Conservation (phyloP, 2,113 vertebrate genomes). For the Pholis gunnellus region DNA sequence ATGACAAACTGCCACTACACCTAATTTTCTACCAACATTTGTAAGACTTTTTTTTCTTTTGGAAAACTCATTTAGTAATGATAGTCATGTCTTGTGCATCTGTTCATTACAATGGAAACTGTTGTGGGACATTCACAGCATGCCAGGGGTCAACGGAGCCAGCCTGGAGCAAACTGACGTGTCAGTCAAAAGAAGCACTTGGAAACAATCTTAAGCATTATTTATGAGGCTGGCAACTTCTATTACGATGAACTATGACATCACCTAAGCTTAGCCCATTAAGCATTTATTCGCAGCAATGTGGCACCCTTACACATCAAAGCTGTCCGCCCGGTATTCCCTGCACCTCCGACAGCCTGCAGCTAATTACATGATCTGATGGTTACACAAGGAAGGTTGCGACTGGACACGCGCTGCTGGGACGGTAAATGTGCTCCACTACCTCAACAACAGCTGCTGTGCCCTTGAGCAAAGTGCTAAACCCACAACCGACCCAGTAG, state of each 20-base stretch:
- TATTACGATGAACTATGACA: constrained; percentile 81
- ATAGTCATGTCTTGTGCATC: constrained; percentile 38
- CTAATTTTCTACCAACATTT: constrained; percentile 12
- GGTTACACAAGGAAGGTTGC: constrained; percentile 44
- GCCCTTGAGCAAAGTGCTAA: constrained; percentile 74
- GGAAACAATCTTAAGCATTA: constrained; percentile 84
- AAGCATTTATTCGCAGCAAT: constrained; percentile 81
- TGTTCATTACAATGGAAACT: constrained; percentile 74
- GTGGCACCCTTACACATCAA: constrained; percentile 86
- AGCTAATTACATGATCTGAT: constrained; percentile 69
- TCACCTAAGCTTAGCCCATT: constrained; percentile 81
- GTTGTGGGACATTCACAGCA: constrained; percentile 74
- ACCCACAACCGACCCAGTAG: constrained; percentile 46
- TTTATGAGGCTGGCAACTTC: constrained; percentile 80
- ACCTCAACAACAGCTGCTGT: constrained; percentile 69
- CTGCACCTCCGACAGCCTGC: constrained; percentile 51
- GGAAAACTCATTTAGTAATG: constrained; percentile 44
- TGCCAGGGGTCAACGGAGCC: constrained; percentile 71
- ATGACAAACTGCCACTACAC: constrained; percentile 8
- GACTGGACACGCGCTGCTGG: constrained; percentile 40
- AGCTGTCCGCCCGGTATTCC: constrained; percentile 63
- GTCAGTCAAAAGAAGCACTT: constrained; percentile 76
- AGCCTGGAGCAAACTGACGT: constrained; percentile 52
- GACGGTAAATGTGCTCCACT: constrained; percentile 42
- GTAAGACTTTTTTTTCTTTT: constrained; percentile 22